Evolutionary conservation across 2,797 vertebrate genomes (phyloP), one percentile per base, ranked within the genome.

Genomic region (Ispidina lecontei): DNA sequence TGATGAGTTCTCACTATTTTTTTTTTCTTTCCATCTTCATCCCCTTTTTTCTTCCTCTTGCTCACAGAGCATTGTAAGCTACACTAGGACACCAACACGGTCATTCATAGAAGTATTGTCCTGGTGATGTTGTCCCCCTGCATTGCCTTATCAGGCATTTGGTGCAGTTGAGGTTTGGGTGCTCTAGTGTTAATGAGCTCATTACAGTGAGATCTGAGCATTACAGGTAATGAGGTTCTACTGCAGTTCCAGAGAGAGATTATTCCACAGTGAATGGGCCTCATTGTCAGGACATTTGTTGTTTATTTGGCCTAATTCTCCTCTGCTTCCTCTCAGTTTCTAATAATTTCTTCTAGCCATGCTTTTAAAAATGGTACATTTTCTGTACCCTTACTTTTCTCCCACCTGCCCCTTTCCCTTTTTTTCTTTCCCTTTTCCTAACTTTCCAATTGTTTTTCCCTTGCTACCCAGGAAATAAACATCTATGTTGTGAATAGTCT

Each of bases 171-270:
- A 41, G 59, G 22, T 79, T 93, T 89, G 84, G 74, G 84, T 72
- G 52, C 72, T 75, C 67, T 14, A 33, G 49, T 73, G 86, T 70
- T 89, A 89, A 89, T 78, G 47, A 86, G 63, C 84, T 77, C 65
- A 29, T 91, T 92, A 88, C 21, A 56, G 9, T 54, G 46, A 41
- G 75, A 89, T 29, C 59, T 89, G 74, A 88, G 75, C 8, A 9
- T 90, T 88, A 71, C 70, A 90, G 70, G 70, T 88, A 90, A 86
- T 81, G 71, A 65, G 16, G 54, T 94, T 77, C 63, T 81, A 31
- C 91, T 84, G 88, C 67, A 84, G 51, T 70, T 93, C 67, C 46
- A 69, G 41, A n/a, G 67, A 73, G 43, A 87, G 23, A 59, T 81
- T 89, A 75, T 87, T 95, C 31, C 3, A 14, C 35, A 54, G 15